A percentile compares a stretch with the other conserved stretches of the same genome.
Conservation (phyloP, 2,113 vertebrate species). For the Eurystomus gularis region DNA sequence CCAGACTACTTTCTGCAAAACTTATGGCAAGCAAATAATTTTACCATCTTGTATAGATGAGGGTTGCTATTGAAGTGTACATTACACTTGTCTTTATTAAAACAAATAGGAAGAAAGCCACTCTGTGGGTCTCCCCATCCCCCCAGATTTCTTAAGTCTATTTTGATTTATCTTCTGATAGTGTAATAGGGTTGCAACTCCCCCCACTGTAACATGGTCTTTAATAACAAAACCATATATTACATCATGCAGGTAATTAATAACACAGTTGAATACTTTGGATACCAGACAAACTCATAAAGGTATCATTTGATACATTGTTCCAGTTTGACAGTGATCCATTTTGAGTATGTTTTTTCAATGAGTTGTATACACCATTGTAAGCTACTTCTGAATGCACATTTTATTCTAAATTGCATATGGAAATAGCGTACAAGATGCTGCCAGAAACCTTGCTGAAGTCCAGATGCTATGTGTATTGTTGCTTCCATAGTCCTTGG, state of each 20-base stretch:
- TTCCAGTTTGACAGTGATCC: background rate
- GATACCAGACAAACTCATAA: background rate
- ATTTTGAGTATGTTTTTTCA: background rate
- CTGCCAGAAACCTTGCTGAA: slow-evolving; percentile 8
- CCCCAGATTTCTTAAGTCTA: background rate
- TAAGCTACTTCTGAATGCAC: background rate
- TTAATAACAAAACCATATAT: background rate
- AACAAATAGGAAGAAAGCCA: background rate
- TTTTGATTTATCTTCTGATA: background rate
- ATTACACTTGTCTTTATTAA: background rate
- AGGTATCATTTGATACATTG: background rate
- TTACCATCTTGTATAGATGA: background rate
- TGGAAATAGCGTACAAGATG: background rate
- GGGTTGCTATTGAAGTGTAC: background rate
- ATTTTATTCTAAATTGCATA: background rate
- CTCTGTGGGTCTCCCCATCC: background rate
- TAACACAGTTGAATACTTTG: background rate
- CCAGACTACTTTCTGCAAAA: background rate
- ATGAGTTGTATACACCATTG: background rate
- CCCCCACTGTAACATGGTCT: background rate
- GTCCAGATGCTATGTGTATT: background rate
- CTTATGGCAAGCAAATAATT: background rate
- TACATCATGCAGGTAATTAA: background rate
- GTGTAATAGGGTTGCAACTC: background rate
- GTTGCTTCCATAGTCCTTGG: background rate